phyloP scores from a whole-genome alignment of 2,797 vertebrate genomes.

The Pangasius larnaudii region DNA sequence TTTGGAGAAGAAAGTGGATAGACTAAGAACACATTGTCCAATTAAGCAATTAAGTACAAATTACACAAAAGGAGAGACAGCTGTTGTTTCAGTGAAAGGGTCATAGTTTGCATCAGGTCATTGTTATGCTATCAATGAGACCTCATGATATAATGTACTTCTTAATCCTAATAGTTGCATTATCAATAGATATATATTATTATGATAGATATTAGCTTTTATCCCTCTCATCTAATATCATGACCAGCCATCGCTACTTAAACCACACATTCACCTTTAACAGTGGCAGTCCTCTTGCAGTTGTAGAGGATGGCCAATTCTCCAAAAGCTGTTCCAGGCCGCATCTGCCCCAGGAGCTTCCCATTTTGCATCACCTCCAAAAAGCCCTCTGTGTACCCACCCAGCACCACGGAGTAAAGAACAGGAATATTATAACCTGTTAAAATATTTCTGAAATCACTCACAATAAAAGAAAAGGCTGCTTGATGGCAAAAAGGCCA shows the following conservation, averaged over 20 bases:
- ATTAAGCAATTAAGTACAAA: background rate
- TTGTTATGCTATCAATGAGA: background rate
- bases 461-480: background rate
- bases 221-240: background rate
- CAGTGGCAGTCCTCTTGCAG: conserved; percentile 81
- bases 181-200: background rate
- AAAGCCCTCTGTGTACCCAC: conserved; percentile 71
- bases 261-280: conserved; percentile 72
- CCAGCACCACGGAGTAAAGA: conserved; percentile 1
- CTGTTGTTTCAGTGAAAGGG: background rate
- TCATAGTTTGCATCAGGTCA: background rate
- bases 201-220: background rate
- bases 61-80: background rate
- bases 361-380: conserved; percentile 80
- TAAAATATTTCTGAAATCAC: conserved; percentile 10
- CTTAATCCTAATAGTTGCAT: background rate
- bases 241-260: background rate
- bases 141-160: background rate
- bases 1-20: background rate
- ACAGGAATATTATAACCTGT: conserved; percentile 4
- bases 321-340: conserved; percentile 79
- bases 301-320: conserved; percentile 84
- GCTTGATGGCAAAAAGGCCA: background rate
- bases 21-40: background rate
- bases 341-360: conserved; percentile 78